Evolutionary conservation across 2,888 invertebrate species (phyloP), one percentile per base, ranked within the genome.

Genomic region (Thecocarcelia acutangulata): DNA sequence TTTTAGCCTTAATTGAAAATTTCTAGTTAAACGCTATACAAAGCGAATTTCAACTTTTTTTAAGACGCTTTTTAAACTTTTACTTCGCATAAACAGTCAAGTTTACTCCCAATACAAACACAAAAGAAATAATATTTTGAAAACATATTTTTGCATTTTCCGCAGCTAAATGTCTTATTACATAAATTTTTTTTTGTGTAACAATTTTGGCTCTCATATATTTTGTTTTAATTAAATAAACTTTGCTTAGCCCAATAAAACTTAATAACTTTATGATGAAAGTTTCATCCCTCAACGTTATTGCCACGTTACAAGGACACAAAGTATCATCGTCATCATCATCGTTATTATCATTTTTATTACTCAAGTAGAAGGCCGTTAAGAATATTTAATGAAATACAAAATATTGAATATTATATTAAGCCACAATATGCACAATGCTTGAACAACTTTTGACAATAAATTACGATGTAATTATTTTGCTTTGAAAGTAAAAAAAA

Each of bases 381-480:
- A 42, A 37, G n/a, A 24, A 54, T 24, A 63, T 46, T 58, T 42
- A 63, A n/a, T 52, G 9, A 70, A 77, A 63, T 15, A 72, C 19
- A 69, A 74, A 75, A 77, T 77, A 74, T 82, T 78, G 40, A 82
- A 78, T 70, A 78, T 78, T 78, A 75, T 52, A 66, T 74, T 75
- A 59, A 66, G 78, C 78, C 82, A 64, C 82, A 70, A 66, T 59
- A 52, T 44, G 24, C 52, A 46, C 37, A 17, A 48, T 54, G 58
- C 19, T 28, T 70, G 69, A 61, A 50, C 46, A 82, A 74, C 66
- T 70, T 74, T 78, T 61, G 68, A 77, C 78, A 70, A 82, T 82
- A 82, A 82, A 78, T 82, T 72, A 75, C 63, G 54, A 70, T 66
- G 74, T 70, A 78, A 78, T 75, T 78, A 66, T 82, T 78, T 66